These are phyloP conservation scores for Poecilia gillii DNA, from an alignment of 2,797 vertebrate species.

Conservation along the genomic window DNA sequence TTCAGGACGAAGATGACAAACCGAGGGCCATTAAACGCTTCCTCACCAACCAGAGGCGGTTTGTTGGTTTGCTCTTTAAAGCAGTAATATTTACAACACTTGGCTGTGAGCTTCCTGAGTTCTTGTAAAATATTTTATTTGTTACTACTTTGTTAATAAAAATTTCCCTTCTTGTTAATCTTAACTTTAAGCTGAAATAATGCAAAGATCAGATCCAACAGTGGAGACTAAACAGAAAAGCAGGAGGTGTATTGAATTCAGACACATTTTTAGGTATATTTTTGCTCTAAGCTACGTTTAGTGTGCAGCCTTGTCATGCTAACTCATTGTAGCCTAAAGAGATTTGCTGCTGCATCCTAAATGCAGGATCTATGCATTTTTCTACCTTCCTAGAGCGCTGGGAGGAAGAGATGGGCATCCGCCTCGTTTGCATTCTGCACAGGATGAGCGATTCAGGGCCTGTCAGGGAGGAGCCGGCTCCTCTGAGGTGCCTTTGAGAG, in stretches of 20 bases:
- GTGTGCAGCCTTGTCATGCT: constrained; percentile 42
- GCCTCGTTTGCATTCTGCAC: constrained; percentile 74
- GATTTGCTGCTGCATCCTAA: constrained; percentile 48
- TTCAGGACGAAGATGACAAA: constrained; percentile 52
- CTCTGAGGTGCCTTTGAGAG: constrained; percentile 76
- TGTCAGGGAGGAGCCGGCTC: constrained; percentile 67
- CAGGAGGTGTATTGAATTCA: constrained; percentile 17
- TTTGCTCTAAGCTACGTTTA: constrained; percentile 27
- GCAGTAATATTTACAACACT: neutral
- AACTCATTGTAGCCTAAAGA: constrained; percentile 45
- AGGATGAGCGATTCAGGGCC: constrained; percentile 58
- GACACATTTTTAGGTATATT: constrained; percentile 24
- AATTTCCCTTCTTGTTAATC: neutral
- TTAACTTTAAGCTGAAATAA: neutral
- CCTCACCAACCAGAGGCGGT: constrained; percentile 40
- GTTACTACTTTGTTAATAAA: neutral
- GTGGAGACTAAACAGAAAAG: neutral
- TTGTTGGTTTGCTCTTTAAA: neutral
- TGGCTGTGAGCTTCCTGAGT: neutral
- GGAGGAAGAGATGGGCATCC: constrained; percentile 57
- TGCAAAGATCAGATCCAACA: neutral
- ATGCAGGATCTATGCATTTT: constrained; percentile 36
- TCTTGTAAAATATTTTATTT: neutral
- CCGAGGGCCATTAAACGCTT: constrained; percentile 52
- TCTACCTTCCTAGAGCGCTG: constrained; percentile 50